Evolutionary conservation across 2,888 invertebrate genomes (phyloP), one percentile per base, ranked within the genome.

Genomic region (Chromoteleia sp.): DNA sequence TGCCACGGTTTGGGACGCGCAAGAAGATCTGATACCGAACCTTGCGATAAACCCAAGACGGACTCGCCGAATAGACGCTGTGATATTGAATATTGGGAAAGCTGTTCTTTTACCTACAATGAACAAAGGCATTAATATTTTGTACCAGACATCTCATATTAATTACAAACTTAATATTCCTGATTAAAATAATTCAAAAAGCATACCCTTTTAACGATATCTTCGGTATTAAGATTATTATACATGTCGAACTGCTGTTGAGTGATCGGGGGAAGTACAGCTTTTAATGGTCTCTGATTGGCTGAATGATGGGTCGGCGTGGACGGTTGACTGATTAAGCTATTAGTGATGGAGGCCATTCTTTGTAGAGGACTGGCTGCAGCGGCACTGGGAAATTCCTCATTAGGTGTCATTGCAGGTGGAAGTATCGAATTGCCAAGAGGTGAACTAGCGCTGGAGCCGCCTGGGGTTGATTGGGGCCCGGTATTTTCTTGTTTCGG

Each of bases 1-100:
- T 98, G 98, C 99, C 99, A 99, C 0, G 99, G 98, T 91, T 99
- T 99, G 33, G 99, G 99, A 61, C 99, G 93, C 19, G 99, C 99
- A 83, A 99, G 93, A 43, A 99, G 94, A 92, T 99, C 99, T 52
- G 98, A 99, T 0, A 99, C 99, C 2, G 98, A 98, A 36, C 99
- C 99, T 92, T 98, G 98, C 0, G 98, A 98, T 63, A 98, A 92
- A 0, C 98, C 98, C 76, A 99, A 93, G n/a, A 99, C 99, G 0
- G 97, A 98, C 92, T 99, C 99, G 6, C 99, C 99, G 90, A 99
- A 99, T 56, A 99, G 93, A 85, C 99, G 94, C 93, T 99, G 99
- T 88, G 99, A 99, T 89, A 99, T 98, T 84, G 98, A 98, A 92
- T 98, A 98, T 92, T 98, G 98, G 87, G 98, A 98, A 68, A 98